These are phyloP conservation scores for Heliconius charithonia DNA, from an alignment of 2,888 invertebrate genomes.

Conservation along the genomic window DNA sequence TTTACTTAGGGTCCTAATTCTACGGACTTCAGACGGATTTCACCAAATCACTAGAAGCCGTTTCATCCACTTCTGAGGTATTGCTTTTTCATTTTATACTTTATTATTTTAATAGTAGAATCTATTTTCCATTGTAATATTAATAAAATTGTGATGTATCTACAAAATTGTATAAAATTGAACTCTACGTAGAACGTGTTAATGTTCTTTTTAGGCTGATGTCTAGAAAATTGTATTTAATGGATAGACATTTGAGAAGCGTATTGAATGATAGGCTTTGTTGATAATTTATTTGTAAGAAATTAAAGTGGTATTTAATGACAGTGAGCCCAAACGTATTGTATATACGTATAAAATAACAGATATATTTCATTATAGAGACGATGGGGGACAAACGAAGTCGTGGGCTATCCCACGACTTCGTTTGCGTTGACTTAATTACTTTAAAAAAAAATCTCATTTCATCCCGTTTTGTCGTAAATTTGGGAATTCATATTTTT, in stretches of 20 bases:
- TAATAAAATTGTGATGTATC: slow-evolving; percentile 33
- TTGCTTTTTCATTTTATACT: slow-evolving; percentile 35
- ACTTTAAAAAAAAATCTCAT: too few species aligned
- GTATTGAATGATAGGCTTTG: slow-evolving; percentile 27
- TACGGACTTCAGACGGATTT: slow-evolving; percentile 48
- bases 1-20: slow-evolving; percentile 51
- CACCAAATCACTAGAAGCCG: slow-evolving; percentile 48
- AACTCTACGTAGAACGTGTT: slow-evolving; percentile 12
- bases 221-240: slow-evolving; percentile 12
- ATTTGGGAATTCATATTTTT: too few species aligned
- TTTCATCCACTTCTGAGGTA: slow-evolving; percentile 36
- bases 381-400: neutral
- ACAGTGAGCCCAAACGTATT: neutral
- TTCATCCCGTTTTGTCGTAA: too few species aligned
- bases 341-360: neutral
- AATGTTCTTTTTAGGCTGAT: slow-evolving; percentile 13
- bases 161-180: slow-evolving; percentile 21
- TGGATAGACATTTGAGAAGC: slow-evolving; percentile 27
- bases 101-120: slow-evolving; percentile 21
- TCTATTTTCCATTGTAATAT: slow-evolving; percentile 19
- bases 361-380: neutral
- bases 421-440: neutral
- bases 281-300: slow-evolving; percentile 30
- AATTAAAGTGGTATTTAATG: slow-evolving; percentile 25
- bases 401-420: too few species aligned